Evolutionary conservation across 37 sponge, comb jelly and placozoan species (phyloP), one percentile per base, ranked within the genome.

Genomic region (Chondrilla cf. caribensis): DNA sequence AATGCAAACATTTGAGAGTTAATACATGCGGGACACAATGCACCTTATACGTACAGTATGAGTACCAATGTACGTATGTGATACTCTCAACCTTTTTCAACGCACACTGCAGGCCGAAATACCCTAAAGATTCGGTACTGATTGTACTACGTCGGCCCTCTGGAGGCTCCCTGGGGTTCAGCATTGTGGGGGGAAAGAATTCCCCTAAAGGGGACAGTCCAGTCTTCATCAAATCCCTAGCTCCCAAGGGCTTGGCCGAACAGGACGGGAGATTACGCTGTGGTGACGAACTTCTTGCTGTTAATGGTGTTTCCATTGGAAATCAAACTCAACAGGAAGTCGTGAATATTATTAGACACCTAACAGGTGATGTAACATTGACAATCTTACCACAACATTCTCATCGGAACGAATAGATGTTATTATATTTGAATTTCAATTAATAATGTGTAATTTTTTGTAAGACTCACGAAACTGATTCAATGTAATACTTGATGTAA

Each of bases 191-290:
- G 38, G 97, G 97, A 38, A 86, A 58, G 38, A 83, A 85, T 82
- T 92, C 93, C 3, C 79, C 97, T 17, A 77, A 75, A 44, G 97
- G 97, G 29, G 84, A 96, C 86, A 86, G 91, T 81, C 97, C 97
- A 38, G 54, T 96, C 14, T 96, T 80, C 73, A 82, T 96, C 28
- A 87, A 93, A 85, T 86, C 86, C 71, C 82, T 96, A 41, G 90
- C 91, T 38, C 86, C 93, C 11, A 54, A 86, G 21, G 82, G 97
- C 35, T 71, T 89, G 8, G 91, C 93, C 17, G 87, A 79, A n/a
- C 68, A 82, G 0, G 93, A 93, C 47, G 97, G 97, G 7, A 64
- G 97, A 26, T 38, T 96, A 33, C 78, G 82, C 18, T 81, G 84
- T 70, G 94, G 94, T 18, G 88, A 89, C 39, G 80, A 87, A 33